phyloP scores from a whole-genome alignment of 2,888 invertebrate species.

The Cephalotes varians region DNA sequence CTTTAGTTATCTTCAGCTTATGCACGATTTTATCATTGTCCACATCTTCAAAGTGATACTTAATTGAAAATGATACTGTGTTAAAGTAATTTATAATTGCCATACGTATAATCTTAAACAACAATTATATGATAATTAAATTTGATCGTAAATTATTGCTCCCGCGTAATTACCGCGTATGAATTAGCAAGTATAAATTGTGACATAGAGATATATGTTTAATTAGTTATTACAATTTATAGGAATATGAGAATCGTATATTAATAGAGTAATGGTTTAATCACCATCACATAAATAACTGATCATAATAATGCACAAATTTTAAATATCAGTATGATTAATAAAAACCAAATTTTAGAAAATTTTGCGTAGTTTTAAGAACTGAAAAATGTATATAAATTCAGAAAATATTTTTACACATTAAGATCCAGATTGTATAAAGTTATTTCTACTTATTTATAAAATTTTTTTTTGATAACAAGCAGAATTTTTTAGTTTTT shows the following conservation, averaged over 20 bases:
- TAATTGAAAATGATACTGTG: not conserved
- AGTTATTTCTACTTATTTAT: too few relatives aligned
- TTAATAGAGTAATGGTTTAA: conserved; percentile 30
- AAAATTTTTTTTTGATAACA: not conserved
- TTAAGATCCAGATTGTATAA: too few relatives aligned
- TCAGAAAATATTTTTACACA: not conserved
- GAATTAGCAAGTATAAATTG: conserved; percentile 48
- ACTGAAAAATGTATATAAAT: not conserved
- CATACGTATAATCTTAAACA: conserved; percentile 30
- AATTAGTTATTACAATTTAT: conserved; percentile 44
- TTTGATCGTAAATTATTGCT: conserved; percentile 36
- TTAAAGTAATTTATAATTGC: conserved; percentile 40
- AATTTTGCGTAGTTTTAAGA: not conserved
- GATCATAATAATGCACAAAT: conserved; percentile 14
- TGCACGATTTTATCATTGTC: not conserved
- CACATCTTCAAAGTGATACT: not conserved
- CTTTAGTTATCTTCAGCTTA: conserved; percentile 58
- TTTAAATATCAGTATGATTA: conserved; percentile 10
- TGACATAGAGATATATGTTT: conserved; percentile 36
- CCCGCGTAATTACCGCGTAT: conserved; percentile 29
- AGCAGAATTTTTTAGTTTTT: not conserved
- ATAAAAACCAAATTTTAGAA: not conserved
- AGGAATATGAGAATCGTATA: conserved; percentile 40
- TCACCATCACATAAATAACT: conserved; percentile 17
- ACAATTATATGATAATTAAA: conserved; percentile 46